phyloP scores from a whole-genome alignment of 2,888 invertebrate species.

The Nomada flava region DNA sequence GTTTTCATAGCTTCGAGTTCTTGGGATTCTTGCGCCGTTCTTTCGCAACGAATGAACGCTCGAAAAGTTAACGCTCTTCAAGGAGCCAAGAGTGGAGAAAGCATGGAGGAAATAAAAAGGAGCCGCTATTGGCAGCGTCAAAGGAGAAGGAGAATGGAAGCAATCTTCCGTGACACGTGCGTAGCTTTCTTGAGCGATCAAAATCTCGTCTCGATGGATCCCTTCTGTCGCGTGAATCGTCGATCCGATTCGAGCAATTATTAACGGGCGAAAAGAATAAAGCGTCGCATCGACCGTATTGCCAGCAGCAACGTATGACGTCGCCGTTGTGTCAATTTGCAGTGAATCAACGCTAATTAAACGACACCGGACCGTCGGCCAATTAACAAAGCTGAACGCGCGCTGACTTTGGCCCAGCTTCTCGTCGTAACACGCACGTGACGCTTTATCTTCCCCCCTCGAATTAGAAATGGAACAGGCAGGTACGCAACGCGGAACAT shows the following conservation, averaged over 20 bases:
- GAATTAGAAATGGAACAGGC: background rate
- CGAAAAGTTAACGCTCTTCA: background rate
- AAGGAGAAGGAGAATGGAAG: too few relatives aligned
- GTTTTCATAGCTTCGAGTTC: background rate
- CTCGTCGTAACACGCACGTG: background rate
- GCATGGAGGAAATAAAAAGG: background rate
- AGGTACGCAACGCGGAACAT: background rate
- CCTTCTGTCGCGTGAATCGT: too few relatives aligned
- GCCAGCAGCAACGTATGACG: conserved; percentile 33
- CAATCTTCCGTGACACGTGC: too few relatives aligned
- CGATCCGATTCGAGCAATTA: background rate
- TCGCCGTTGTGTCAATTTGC: conserved; percentile 51
- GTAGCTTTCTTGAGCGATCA: too few relatives aligned
- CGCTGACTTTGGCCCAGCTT: conserved; percentile 30
- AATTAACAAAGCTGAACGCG: conserved; percentile 45
- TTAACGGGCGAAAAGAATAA: conserved; percentile 10
- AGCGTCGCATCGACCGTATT: conserved; percentile 2
- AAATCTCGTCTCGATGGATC: too few relatives aligned
- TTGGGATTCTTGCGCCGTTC: background rate
- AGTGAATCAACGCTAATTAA: conserved; percentile 65
- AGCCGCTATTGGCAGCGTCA: too few relatives aligned
- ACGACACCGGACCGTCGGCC: conserved; percentile 23
- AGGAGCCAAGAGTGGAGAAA: background rate
- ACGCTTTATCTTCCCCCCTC: background rate
- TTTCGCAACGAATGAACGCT: background rate